Base-by-base conservation (phyloP, 2,113 vertebrate species). In the Tetrao urogallus region DNA sequence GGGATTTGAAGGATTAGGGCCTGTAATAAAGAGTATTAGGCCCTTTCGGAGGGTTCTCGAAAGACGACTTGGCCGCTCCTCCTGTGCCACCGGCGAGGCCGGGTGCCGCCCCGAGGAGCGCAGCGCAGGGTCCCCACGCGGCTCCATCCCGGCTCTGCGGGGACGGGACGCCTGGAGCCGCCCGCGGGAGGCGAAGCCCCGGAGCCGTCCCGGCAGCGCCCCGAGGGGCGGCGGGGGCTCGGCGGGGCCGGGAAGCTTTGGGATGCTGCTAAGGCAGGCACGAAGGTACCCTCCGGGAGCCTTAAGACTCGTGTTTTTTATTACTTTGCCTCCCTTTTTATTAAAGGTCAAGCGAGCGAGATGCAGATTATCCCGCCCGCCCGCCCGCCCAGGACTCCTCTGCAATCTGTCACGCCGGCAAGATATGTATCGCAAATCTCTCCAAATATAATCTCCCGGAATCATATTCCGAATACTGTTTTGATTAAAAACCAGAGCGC, bases 391-490 rank as follows among this genome's bases (percentile, higher is more conserved):
- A 96, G 93, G 95, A 91, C 95, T 90, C 79, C 64, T 73, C 63
- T 82, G 96, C 98, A 98, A 98, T 98, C 98, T 98, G 97, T 97
- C 97, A 97, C 82, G 72, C 91, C 72, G 76, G 93, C 95, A 92
- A 98, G 94, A 97, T 96, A 96, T 88, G 97, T 97, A 97, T 97
- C 91, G 90, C 97, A 98, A 98, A 98, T 98, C 98, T 98, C 95
- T 96, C 97, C 93, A 97, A 94, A 96, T 97, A 98, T 98, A 98
- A 98, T 98, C 98, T 98, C 96, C 92, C 56, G 93, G 96, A 98
- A 98, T 98, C 97, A 97, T 98, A 98, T 98, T 98, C 97, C 90
- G 97, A 98, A 98, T 97, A 98, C 97, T 98, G 96, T 98, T 98
- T 98, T 98, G 98, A 98, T 98, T 98, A 98, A 98, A 97, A 97